A percentile compares a stretch with the other conserved stretches of the same genome.
Conservation (phyloP, 2,113 vertebrate species). For the Phocoena sinus region DNA sequence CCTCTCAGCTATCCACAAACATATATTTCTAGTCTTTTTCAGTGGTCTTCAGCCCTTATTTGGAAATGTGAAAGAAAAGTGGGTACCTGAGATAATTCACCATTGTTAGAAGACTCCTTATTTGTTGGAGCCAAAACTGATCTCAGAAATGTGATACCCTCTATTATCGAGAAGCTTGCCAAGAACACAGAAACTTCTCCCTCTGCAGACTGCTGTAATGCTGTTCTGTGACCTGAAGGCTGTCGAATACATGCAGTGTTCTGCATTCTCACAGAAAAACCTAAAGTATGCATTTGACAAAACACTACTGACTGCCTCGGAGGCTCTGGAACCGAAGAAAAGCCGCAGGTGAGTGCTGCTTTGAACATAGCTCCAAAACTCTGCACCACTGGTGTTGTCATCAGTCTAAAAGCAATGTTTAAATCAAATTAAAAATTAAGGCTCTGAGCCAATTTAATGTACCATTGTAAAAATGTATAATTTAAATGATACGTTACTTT, state of each 20-base stretch:
- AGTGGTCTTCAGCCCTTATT: conserved; percentile 91
- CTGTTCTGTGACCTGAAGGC: conserved; percentile 85
- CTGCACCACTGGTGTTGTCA: neutral
- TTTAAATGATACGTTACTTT: neutral
- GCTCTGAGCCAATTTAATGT: neutral
- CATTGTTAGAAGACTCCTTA: conserved; percentile 92
- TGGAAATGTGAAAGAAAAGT: conserved; percentile 97
- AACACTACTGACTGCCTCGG: neutral
- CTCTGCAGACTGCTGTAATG: conserved; percentile 88
- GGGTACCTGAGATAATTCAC: conserved; percentile 93
- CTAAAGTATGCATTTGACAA: neutral
- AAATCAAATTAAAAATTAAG: neutral
- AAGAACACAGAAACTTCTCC: conserved; percentile 95
- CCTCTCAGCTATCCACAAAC: conserved; percentile 87
- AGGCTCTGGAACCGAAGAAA: neutral
- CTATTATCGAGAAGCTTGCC: conserved; percentile 90
- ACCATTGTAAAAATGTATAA: neutral
- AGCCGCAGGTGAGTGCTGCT: neutral
- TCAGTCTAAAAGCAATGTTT: neutral
- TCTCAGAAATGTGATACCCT: conserved; percentile 87
- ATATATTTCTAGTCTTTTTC: conserved; percentile 87
- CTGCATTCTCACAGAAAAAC: conserved; percentile 85
- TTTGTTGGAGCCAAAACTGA: conserved; percentile 93
- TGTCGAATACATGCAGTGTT: conserved; percentile 91
- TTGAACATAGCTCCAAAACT: neutral